A percentile compares a stretch with the other conserved stretches of the same genome.
Conservation (phyloP, 2,888 invertebrate species). For the Lasius platythorax region DNA sequence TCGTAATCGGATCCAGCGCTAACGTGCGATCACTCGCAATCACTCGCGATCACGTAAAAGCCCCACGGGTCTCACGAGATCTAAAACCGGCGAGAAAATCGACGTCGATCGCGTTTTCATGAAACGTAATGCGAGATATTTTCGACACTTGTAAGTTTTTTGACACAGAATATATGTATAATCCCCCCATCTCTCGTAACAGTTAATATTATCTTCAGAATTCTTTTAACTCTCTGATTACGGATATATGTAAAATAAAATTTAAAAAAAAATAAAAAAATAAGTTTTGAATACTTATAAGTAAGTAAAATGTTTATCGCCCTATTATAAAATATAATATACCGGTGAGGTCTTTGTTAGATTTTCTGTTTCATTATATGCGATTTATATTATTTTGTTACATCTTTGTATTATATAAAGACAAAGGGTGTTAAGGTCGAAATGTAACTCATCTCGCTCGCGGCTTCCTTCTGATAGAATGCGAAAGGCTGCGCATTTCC, state of each 20-base stretch:
- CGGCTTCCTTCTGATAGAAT: background rate
- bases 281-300: no score
- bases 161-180: background rate
- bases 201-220: background rate
- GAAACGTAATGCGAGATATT: background rate
- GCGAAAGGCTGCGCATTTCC: slow-evolving; percentile 26
- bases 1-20: slow-evolving; percentile 59
- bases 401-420: background rate
- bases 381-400: background rate
- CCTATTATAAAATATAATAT: no score
- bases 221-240: background rate
- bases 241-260: background rate
- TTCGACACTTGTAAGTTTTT: background rate
- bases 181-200: background rate
- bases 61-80: background rate
- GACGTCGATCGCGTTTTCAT: background rate
- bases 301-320: no score
- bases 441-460: slow-evolving; percentile 32
- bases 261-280: no score
- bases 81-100: background rate
- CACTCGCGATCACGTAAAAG: slow-evolving; percentile 36
- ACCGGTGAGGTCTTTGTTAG: no score
- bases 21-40: slow-evolving; percentile 51
- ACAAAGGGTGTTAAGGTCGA: background rate
- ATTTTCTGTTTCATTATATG: background rate